Base-by-base conservation (phyloP, 2,888 invertebrate species). In the Eilema caniola region DNA sequence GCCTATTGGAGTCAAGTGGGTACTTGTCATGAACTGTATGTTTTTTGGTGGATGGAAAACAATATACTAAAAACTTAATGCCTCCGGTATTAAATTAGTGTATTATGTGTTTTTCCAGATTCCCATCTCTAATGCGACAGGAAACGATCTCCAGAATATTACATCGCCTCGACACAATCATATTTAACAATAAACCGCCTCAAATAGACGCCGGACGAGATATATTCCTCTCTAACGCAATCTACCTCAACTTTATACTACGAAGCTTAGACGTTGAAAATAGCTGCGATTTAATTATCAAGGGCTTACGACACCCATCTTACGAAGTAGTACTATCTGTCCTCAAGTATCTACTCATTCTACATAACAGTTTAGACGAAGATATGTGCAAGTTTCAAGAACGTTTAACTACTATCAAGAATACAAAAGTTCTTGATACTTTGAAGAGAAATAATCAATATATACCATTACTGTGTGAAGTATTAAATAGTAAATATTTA, bases 171-270 rank as follows among this genome's bases (percentile, higher is more conserved):
- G 74, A 86, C 0, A 70, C 73, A 14, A 66, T 92, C 0, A 62
- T 93, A 53, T 89, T 89, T 66, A 68, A 70, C 0, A 67, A 70
- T 1, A 71, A 74, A 8, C 41, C 70, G 3, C 67, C 79, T 0
- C 3, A 62, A 5, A 74, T 87, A 8, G 81, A 76, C 0, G 82
- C 88, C 0, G 93, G 92, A 0, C 84, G 83, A 67, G 91, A 90
- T 1, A 56, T 90, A 0, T 92, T 90, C 67, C 72, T 91, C 0
- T 76, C 91, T 0, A 88, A 89, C 71, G 84, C 87, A 33, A 74
- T 72, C 70, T 79, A 74, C 59, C 69, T 82, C 0, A 67, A 77
- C 70, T 61, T 81, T 11, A 70, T 81, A 69, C 47, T 82, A 47
- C 59, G 71, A 31, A 71, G 72, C 31, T 68, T 62, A 37, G 59